Evolutionary conservation across 2,797 vertebrate species (phyloP).

Genomic region (Sebastolobus altivelis): DNA sequence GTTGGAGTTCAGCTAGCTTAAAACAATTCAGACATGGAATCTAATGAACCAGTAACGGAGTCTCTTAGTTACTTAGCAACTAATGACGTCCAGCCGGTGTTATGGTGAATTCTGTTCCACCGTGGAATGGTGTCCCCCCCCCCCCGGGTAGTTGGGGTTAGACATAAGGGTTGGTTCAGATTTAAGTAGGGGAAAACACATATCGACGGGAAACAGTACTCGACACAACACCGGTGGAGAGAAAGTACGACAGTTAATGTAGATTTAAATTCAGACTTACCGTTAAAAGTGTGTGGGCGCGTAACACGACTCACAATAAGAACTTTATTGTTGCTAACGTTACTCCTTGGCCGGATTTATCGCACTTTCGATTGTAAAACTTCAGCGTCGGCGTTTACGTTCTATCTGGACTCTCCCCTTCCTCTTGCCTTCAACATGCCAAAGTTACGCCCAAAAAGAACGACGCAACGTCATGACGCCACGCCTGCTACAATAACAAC

Average conservation of each 20-base stretch:
- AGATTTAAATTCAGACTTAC: constrained; percentile 1
- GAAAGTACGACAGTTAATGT: neutral
- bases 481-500: neutral
- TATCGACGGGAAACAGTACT: no score
- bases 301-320: neutral
- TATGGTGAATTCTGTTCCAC: no score
- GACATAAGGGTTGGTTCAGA: no score
- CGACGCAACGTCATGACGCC: neutral
- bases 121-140: no score
- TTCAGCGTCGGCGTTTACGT: neutral
- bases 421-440: neutral
- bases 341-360: neutral
- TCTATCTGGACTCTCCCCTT: neutral
- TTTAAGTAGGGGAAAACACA: no score
- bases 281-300: accelerated
- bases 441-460: neutral
- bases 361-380: neutral
- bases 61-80: neutral
- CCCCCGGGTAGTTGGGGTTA: no score
- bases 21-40: no score
- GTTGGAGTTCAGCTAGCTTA: neutral
- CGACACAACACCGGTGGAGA: no score
- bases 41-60: neutral
- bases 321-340: neutral
- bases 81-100: neutral